Percentiles rank a stretch among this genome's conserved stretches.
phyloP scores from a whole-genome alignment of 2,113 vertebrate genomes.

The Corythornis vintsioides region DNA sequence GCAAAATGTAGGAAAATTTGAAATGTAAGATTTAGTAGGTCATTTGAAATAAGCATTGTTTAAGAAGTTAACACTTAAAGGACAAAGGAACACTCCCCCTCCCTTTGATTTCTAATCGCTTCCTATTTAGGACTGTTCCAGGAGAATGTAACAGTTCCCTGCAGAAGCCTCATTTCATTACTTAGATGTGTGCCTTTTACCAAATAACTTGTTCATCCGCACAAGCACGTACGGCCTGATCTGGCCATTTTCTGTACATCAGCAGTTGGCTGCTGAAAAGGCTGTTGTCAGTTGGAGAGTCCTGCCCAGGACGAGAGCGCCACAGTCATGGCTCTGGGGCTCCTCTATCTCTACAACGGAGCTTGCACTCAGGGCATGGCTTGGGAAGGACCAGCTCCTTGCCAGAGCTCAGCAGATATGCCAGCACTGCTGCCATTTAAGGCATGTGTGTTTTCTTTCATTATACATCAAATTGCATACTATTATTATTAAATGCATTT shows the following conservation, averaged over 20 bases:
- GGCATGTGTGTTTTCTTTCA: fast-evolving
- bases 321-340: neutral
- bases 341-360: fast-evolving
- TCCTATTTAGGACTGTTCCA: neutral
- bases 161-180: neutral
- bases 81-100: neutral
- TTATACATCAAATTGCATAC: neutral
- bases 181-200: neutral
- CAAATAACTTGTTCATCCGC: neutral
- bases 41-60: neutral
- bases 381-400: neutral
- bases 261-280: neutral
- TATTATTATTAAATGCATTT: neutral
- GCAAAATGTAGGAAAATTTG: neutral
- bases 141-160: neutral
- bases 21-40: neutral
- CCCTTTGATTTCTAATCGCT: neutral
- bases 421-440: neutral
- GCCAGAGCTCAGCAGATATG: fast-evolving
- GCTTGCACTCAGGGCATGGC: neutral
- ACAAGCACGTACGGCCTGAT: neutral
- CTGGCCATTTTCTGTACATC: fast-evolving
- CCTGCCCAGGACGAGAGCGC: neutral
- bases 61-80: neutral
- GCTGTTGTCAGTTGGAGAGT: neutral